Percentiles rank a stretch among this genome's conserved stretches.
Evolutionary conservation across 1,140 invertebrate species (phyloP).

Genomic region (Stenopsyche tienmushanensis): DNA sequence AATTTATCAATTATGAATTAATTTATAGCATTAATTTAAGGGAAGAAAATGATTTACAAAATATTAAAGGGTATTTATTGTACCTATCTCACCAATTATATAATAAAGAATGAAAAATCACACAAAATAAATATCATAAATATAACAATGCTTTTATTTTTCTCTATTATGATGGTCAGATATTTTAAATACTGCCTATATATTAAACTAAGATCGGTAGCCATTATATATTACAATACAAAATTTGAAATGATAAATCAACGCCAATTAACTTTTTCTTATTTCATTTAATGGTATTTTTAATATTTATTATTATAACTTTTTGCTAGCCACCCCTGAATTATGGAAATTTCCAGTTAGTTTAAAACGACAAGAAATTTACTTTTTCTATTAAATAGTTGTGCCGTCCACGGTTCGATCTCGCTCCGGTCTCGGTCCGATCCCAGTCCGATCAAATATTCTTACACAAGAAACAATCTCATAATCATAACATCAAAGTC

Average conservation of each 20-base stretch:
- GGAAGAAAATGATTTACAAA: slow-evolving; percentile 30
- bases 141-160: neutral
- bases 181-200: neutral
- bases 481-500: too few relatives aligned
- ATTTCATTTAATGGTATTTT: neutral
- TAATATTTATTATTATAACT: neutral
- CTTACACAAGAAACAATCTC: too few relatives aligned
- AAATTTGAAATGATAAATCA: slow-evolving; percentile 1
- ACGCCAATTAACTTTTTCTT: neutral
- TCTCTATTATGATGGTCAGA: neutral
- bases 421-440: too few relatives aligned
- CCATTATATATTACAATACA: neutral
- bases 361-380: neutral
- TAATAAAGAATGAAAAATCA: slow-evolving; percentile 31
- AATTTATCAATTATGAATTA: slow-evolving; percentile 40
- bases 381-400: too few relatives aligned
- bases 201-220: neutral
- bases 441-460: too few relatives aligned
- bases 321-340: too few relatives aligned
- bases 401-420: too few relatives aligned
- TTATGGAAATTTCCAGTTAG: neutral
- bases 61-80: slow-evolving; percentile 37
- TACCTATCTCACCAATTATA: slow-evolving; percentile 40
- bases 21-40: slow-evolving; percentile 31
- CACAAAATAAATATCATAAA: slow-evolving; percentile 35